Evolutionary conservation across 2,888 invertebrate genomes (phyloP).

Genomic region (Willowsia nigromaculata): DNA sequence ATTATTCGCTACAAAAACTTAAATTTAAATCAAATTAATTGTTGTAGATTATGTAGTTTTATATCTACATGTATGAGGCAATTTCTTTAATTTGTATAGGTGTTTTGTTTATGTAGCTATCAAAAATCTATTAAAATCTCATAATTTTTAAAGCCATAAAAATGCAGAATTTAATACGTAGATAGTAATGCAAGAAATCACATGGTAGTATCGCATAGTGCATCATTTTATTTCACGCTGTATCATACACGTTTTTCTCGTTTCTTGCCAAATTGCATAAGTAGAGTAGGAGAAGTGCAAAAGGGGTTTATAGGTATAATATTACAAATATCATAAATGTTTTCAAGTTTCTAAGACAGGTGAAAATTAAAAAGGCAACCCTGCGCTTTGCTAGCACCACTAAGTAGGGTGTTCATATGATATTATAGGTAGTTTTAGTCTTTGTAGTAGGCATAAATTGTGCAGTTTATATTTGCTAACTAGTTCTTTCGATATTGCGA

Average conservation of each 20-base stretch:
- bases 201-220: background rate
- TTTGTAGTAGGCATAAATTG: background rate
- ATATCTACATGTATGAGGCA: too few species aligned
- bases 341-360: constrained; percentile 21
- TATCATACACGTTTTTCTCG: background rate
- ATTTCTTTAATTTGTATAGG: background rate
- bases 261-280: constrained; percentile 16
- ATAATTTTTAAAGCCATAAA: background rate
- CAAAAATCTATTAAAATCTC: constrained; percentile 11
- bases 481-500: too few species aligned
- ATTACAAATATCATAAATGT: constrained; percentile 18
- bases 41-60: too few species aligned
- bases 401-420: too few species aligned
- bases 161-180: background rate
- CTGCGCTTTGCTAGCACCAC: background rate
- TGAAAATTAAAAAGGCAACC: constrained; percentile 33
- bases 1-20: too few species aligned
- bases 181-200: background rate
- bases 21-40: too few species aligned
- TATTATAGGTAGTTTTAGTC: background rate
- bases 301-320: too few species aligned
- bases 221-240: background rate
- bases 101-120: background rate
- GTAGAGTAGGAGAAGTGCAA: background rate
- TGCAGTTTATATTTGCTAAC: background rate